phyloP scores from a whole-genome alignment of 2,797 vertebrate species.

The Cephalopachus bancanus region DNA sequence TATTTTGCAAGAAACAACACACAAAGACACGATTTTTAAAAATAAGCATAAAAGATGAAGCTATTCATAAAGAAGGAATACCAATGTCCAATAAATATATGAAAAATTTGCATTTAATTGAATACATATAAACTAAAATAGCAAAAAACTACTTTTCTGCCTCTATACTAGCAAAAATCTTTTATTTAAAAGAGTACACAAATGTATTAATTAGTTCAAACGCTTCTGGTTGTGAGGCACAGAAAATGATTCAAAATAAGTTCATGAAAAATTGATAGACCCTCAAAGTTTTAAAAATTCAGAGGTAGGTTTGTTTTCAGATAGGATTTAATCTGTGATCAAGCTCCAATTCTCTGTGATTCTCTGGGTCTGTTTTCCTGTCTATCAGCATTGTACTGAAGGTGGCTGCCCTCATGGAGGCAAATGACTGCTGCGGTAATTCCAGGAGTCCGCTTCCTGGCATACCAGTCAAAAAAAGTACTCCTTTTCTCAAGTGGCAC shows the following conservation, averaged over 20 bases:
- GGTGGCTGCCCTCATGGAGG: background rate
- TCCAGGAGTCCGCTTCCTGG: background rate
- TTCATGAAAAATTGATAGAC: background rate
- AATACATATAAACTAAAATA: slow-evolving; percentile 46
- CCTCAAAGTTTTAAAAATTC: background rate
- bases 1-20: background rate
- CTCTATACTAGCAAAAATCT: background rate
- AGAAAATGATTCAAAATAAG: background rate
- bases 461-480: background rate
- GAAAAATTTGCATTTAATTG: slow-evolving; percentile 16
- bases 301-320: background rate
- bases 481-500: background rate
- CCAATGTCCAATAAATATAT: background rate
- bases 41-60: background rate
- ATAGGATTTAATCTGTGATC: background rate
- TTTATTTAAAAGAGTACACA: background rate
- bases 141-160: background rate
- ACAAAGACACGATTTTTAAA: background rate
- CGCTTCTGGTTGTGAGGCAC: background rate
- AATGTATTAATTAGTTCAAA: background rate
- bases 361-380: background rate
- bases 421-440: background rate
- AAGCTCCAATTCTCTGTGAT: background rate
- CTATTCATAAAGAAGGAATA: background rate
- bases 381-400: slow-evolving; percentile 7